Conservation (phyloP, 1,140 invertebrate species). For the Vanessa atalanta region DNA sequence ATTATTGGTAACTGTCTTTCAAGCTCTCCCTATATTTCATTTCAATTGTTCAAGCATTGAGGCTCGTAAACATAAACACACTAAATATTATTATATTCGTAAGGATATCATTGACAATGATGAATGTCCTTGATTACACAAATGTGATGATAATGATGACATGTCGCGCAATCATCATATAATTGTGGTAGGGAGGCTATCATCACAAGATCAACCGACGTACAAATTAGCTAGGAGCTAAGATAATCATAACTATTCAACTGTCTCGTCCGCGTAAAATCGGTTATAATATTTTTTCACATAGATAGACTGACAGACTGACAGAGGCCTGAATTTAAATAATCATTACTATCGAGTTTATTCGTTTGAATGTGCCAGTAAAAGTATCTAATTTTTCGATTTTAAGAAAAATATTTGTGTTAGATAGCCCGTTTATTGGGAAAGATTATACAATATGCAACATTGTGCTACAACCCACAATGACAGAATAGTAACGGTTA, state of each 20-base stretch:
- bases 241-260: conserved; percentile 25
- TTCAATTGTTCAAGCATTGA: too few species aligned
- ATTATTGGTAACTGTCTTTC: too few species aligned
- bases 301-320: background rate
- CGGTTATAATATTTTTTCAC: background rate
- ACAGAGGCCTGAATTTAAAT: too few species aligned
- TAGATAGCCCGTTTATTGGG: too few species aligned
- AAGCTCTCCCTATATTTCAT: too few species aligned
- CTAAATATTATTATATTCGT: background rate
- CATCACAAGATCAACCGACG: background rate
- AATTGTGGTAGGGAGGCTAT: background rate
- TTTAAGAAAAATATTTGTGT: too few species aligned
- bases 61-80: background rate
- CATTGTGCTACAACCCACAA: too few species aligned
- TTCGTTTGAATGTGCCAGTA: too few species aligned
- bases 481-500: too few species aligned
- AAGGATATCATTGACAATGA: conserved; percentile 4
- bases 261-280: conserved; percentile 11
- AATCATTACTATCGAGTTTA: too few species aligned
- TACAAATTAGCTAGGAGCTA: conserved; percentile 8
- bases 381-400: too few species aligned
- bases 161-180: conserved; percentile 11
- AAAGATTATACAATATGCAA: too few species aligned
- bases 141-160: conserved; percentile 19
- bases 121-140: conserved; percentile 13